Conservation (phyloP, 2,113 vertebrate genomes). For the Brachypteracias leptosomus region DNA sequence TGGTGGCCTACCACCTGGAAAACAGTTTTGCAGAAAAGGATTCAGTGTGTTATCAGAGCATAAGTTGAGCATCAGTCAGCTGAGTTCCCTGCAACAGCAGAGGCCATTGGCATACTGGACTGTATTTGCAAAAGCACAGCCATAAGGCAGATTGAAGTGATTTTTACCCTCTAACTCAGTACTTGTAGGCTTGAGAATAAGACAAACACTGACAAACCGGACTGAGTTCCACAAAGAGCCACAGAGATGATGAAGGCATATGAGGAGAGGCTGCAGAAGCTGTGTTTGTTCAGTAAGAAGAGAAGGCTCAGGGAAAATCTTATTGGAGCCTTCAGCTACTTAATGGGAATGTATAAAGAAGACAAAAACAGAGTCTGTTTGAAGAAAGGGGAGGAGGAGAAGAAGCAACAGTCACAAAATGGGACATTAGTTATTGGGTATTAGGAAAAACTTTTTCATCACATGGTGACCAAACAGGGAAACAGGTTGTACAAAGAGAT, state of each 20-base stretch:
- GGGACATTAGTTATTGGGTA: background rate
- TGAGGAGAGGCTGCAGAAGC: background rate
- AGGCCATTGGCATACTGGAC: background rate
- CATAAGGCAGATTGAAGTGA: background rate
- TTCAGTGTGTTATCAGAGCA: background rate
- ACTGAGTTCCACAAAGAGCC: background rate
- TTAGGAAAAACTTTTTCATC: background rate
- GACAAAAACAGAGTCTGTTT: background rate
- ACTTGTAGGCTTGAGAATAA: background rate
- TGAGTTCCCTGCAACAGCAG: background rate
- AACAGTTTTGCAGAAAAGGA: background rate
- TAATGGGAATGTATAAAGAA: background rate
- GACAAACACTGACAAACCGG: background rate
- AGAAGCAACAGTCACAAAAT: background rate
- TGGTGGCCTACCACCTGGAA: background rate
- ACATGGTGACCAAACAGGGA: background rate
- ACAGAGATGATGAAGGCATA: background rate
- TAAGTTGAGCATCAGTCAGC: background rate
- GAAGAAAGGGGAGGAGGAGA: background rate
- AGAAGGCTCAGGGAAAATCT: background rate
- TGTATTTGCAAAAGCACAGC: background rate
- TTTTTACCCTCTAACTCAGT: background rate
- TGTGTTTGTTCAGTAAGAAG: fast-evolving
- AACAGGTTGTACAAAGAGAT: background rate
- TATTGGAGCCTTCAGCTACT: background rate